Conservation (phyloP, 2,797 vertebrate species). For the Choloepus didactylus region DNA sequence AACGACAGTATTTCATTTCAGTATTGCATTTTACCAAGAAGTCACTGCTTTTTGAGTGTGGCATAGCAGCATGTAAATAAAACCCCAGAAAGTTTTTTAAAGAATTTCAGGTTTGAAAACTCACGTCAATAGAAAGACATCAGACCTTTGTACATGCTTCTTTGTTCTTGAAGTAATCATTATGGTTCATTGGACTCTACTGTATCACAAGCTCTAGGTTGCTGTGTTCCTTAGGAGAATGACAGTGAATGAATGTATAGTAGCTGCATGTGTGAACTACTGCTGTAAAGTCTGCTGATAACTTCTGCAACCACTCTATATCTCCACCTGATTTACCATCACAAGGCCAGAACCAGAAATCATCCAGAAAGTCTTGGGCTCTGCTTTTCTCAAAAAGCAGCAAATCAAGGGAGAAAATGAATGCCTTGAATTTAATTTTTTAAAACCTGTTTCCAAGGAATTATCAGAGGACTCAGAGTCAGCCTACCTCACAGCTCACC, state of each 20-base stretch:
- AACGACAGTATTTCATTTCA: slow-evolving; percentile 52
- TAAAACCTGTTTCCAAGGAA: background rate
- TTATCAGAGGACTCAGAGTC: slow-evolving; percentile 9
- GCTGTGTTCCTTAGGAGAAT: background rate
- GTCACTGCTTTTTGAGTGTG: slow-evolving; percentile 17
- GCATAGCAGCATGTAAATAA: background rate
- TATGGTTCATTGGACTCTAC: background rate
- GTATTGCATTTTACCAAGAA: slow-evolving; percentile 45
- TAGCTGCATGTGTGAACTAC: slow-evolving; percentile 51
- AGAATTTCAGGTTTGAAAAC: slow-evolving; percentile 57
- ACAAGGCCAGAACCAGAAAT: background rate
- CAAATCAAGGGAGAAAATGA: background rate
- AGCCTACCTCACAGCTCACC: background rate
- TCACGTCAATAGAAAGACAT: background rate
- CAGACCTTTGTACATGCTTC: slow-evolving; percentile 18
- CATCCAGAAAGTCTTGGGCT: background rate
- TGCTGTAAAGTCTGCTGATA: slow-evolving; percentile 47
- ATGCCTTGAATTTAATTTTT: background rate
- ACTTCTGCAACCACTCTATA: background rate
- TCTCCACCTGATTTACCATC: background rate
- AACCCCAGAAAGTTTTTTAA: slow-evolving; percentile 55
- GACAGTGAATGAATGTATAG: slow-evolving; percentile 9
- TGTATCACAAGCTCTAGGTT: background rate
- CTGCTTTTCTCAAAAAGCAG: background rate
- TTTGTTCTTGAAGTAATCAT: background rate